These are phyloP conservation scores for Pteronotus mesoamericanus DNA, from an alignment of 2,797 vertebrate species.

Conservation along the genomic window DNA sequence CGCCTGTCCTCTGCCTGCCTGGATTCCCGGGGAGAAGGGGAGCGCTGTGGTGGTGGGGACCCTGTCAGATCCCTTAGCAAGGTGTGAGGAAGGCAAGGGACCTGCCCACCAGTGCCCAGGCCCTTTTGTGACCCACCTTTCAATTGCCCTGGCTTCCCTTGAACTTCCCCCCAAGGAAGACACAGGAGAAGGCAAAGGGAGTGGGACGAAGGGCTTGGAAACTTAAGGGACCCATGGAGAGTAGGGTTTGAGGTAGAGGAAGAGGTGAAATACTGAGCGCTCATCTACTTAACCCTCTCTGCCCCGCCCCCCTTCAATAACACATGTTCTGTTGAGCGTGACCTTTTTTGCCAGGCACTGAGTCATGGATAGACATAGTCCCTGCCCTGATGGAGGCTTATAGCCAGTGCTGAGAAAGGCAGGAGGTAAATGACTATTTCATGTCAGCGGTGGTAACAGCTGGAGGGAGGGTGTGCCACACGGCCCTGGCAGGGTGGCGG, in stretches of 20 bases:
- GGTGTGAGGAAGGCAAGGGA: neutral
- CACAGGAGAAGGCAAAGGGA: neutral
- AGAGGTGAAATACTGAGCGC: neutral
- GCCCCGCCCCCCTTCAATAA: neutral
- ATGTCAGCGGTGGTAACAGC: neutral
- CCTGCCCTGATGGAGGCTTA: neutral
- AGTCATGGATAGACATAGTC: neutral
- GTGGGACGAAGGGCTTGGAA: neutral
- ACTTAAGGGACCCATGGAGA: neutral
- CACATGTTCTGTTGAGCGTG: accelerated
- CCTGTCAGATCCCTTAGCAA: neutral
- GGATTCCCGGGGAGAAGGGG: neutral
- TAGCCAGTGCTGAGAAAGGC: neutral
- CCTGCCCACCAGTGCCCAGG: neutral
- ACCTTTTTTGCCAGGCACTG: neutral
- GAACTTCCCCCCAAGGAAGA: neutral
- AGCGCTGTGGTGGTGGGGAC: neutral
- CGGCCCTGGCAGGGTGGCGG: neutral
- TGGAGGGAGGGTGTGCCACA: neutral
- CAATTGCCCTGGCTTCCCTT: neutral
- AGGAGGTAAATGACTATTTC: neutral
- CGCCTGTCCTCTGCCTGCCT: neutral
- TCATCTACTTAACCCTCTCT: neutral
- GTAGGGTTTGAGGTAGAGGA: neutral
- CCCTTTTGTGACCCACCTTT: neutral